phyloP scores from a whole-genome alignment of 2,113 vertebrate species.

The Brachyistius frenatus region DNA sequence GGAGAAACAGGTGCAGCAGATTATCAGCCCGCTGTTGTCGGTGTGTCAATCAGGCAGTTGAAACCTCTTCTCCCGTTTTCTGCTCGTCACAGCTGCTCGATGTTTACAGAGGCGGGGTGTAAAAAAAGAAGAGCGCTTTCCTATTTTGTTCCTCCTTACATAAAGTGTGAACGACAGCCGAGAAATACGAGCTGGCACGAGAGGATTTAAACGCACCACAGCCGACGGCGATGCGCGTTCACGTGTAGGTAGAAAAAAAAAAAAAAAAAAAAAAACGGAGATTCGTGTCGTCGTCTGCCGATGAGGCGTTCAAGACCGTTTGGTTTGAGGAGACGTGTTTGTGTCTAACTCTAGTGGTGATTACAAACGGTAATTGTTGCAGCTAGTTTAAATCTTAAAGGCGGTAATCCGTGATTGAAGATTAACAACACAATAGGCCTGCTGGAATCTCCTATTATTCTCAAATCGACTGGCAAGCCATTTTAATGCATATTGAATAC shows the following conservation, averaged over 20 bases:
- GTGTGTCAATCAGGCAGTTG: constrained; percentile 3
- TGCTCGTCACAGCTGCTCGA: constrained; percentile 49
- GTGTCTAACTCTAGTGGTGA: background rate
- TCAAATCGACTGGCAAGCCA: background rate
- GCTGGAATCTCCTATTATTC: background rate
- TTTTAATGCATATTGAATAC: no score
- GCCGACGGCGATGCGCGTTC: constrained; percentile 9
- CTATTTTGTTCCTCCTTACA: background rate
- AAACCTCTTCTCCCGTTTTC: constrained; percentile 22
- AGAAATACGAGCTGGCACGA: constrained; percentile 12
- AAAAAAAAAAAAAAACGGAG: background rate
- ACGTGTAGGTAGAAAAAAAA: background rate
- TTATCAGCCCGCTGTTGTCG: constrained; percentile 48
- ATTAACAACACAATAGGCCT: no score
- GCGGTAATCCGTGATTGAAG: no score
- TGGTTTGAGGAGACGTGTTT: background rate
- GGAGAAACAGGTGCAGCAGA: constrained; percentile 73
- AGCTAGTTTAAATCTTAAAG: background rate
- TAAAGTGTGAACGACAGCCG: background rate
- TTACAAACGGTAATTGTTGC: background rate
- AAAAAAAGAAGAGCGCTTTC: background rate
- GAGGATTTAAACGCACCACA: constrained; percentile 7
- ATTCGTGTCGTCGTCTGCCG: fast-evolving
- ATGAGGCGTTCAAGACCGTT: background rate
- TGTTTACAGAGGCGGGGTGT: constrained; percentile 35